Evolutionary conservation across 2,113 vertebrate species (phyloP).

Genomic region (Brachirus orientalis): DNA sequence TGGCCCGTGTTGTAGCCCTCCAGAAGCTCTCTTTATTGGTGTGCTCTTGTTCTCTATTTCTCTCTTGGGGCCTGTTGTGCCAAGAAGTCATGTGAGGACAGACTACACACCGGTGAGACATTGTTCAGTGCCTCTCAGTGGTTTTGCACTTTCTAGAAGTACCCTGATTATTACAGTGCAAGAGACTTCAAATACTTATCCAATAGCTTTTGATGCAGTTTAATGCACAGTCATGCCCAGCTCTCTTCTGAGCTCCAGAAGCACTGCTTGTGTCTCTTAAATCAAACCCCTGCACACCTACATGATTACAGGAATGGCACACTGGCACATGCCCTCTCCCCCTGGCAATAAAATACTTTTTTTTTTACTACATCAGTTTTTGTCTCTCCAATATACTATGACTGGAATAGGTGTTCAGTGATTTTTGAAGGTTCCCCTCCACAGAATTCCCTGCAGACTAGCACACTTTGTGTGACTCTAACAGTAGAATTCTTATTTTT

Average conservation of each 20-base stretch:
- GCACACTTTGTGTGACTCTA: constrained; percentile 14
- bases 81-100: constrained; percentile 58
- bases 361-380: constrained; percentile 4
- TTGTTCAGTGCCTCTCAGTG: constrained; percentile 57
- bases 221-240: constrained; percentile 65
- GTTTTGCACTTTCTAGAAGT: constrained; percentile 61
- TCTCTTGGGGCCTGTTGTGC: constrained; percentile 49
- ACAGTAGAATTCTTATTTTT: constrained; percentile 14
- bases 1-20: constrained; percentile 47
- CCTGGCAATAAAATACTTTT: constrained; percentile 47
- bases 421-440: constrained; percentile 31
- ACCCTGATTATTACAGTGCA: constrained; percentile 60
- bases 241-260: constrained; percentile 40
- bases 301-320: constrained; percentile 75
- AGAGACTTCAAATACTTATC: constrained; percentile 64
- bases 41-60: constrained; percentile 37
- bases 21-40: constrained; percentile 44
- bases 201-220: constrained; percentile 62
- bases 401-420: constrained; percentile 56
- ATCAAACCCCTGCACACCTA: constrained; percentile 70
- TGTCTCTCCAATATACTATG: constrained; percentile 34
- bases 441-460: background rate
- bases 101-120: constrained; percentile 65
- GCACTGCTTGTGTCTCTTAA: constrained; percentile 71
- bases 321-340: constrained; percentile 62